phyloP scores from a whole-genome alignment of 2,113 vertebrate genomes.

The Corythoichthys haematopterus region DNA sequence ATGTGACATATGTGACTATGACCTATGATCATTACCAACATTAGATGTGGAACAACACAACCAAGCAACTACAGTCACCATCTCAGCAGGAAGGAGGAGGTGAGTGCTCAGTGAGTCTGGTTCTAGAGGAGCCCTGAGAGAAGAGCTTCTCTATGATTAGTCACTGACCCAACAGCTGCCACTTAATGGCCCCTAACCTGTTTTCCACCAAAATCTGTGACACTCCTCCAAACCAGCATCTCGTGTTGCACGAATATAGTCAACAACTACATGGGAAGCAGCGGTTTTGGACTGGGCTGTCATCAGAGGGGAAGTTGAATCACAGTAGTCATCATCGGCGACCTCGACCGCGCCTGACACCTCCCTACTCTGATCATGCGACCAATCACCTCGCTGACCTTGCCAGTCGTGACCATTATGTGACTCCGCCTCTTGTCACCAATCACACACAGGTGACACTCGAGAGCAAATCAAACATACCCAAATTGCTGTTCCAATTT shows the following conservation, averaged over 20 bases:
- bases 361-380: conserved; percentile 20
- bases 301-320: not conserved
- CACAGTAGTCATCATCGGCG: conserved; percentile 4
- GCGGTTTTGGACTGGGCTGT: not conserved
- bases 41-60: not conserved
- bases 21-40: not conserved
- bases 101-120: not conserved
- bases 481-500: not conserved
- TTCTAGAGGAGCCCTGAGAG: not conserved
- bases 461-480: conserved; percentile 24
- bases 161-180: conserved; percentile 62
- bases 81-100: conserved; percentile 27
- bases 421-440: conserved; percentile 34
- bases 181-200: conserved; percentile 64
- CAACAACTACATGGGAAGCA: not conserved
- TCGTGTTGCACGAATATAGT: not conserved
- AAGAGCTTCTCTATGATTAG: conserved; percentile 54
- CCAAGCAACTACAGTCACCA: not conserved
- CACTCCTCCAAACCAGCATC: not conserved
- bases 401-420: conserved; percentile 21
- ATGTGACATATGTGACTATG: not conserved
- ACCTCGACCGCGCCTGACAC: conserved; percentile 51
- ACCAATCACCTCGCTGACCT: conserved; percentile 55
- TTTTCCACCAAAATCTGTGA: conserved; percentile 26
- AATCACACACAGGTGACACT: conserved; percentile 30